Evolutionary conservation across 2,888 invertebrate species (phyloP), one percentile per base, ranked within the genome.

Genomic region (Hesperia comma): DNA sequence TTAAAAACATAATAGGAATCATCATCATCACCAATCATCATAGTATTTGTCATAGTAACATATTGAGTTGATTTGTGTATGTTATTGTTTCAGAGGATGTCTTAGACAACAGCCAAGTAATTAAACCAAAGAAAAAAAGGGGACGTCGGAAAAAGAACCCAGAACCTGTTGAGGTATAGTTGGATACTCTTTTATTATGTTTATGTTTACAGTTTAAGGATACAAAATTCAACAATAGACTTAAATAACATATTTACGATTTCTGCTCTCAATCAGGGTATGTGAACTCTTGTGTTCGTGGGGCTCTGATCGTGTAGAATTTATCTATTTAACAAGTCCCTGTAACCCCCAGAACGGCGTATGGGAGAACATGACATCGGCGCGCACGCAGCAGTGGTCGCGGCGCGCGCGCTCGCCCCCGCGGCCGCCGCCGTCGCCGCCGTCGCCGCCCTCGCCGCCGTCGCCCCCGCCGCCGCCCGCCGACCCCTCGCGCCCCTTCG

Each of bases 401-500:
- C 82, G 90, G 72, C 74, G 90, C 71, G 77, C 87, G 78, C 61
- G 87, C 53, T 78, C 81, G 6, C 78, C 82, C 2, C 70, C 80
- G 32, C 76, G 81, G 55, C 74, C 83, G n/a, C 72, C 77, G 41
- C 78, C 77, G 37, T 74, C 81, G 3, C 74, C 78, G 32, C 78
- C 80, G 1, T 63, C 79, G 17, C 77, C 78, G 37, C 75, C 75
- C 10, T 69, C 73, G 12, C 66, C 70, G 19, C 70, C 71, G 6
- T 70, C 81, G n/a, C 79, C 85, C 7, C 81, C 85, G 61, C 85
- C 87, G 62, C 80, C 83, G 33, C 90, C 89, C 62, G 74, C 85
- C 0, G 96, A 96, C 85, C 95, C 96, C 0, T 92, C 95, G 46
- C 95, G 96, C 68, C 97, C 97, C 0, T 97, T 97, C 78, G 97